These are phyloP conservation scores for Eulemur macaco DNA, from an alignment of 2,113 vertebrate species.

Conservation along the genomic window DNA sequence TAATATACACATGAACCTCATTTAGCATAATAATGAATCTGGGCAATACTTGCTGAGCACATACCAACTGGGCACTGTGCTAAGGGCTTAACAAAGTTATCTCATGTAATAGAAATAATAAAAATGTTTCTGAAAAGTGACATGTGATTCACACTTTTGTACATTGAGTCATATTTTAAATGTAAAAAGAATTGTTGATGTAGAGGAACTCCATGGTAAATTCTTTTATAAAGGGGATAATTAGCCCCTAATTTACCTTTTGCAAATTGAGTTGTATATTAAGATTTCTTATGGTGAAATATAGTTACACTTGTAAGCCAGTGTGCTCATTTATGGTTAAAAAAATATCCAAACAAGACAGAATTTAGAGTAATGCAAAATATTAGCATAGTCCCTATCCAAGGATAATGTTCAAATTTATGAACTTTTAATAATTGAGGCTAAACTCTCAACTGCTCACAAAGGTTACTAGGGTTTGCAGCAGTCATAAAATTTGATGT, in stretches of 20 bases:
- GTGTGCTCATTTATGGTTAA: neutral
- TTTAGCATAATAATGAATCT: neutral
- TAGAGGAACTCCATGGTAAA: neutral
- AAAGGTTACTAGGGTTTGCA: neutral
- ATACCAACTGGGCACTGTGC: neutral
- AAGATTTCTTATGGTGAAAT: neutral
- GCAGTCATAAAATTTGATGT: neutral
- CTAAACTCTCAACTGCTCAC: neutral
- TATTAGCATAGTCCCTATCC: neutral
- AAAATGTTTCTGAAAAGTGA: slow-evolving; percentile 16
- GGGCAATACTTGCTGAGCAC: neutral
- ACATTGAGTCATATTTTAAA: neutral
- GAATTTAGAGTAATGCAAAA: neutral
- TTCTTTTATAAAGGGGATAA: neutral
- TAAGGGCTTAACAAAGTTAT: neutral
- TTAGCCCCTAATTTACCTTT: neutral
- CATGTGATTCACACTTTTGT: neutral
- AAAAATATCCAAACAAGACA: neutral
- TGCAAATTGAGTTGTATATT: neutral
- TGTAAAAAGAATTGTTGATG: neutral
- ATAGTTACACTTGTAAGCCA: neutral
- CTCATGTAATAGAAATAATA: neutral
- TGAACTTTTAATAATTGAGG: neutral
- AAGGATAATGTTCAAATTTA: neutral
- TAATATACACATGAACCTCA: neutral